A percentile compares a stretch with the other conserved stretches of the same genome.
These are phyloP conservation scores for Toxotes jaculatrix DNA, from an alignment of 2,113 vertebrate species.

Conservation along the genomic window DNA sequence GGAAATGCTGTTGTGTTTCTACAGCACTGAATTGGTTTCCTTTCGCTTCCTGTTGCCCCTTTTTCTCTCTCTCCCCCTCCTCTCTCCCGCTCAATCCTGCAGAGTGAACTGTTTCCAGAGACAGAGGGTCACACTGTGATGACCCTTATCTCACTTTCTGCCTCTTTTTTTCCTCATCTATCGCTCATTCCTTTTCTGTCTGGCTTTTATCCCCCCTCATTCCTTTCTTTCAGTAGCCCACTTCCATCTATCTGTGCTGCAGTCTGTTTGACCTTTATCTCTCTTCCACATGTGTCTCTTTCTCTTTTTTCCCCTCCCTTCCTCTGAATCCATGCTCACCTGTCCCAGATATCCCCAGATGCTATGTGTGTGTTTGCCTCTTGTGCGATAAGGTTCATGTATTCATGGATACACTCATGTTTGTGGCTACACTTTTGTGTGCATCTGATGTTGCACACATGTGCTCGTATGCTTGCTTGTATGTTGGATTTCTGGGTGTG, in stretches of 20 bases:
- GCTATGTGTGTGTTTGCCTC: constrained; percentile 9
- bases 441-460: neutral
- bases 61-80: neutral
- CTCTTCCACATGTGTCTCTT: constrained; percentile 33
- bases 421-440: neutral
- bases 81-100: constrained; percentile 1
- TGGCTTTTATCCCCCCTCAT: constrained; percentile 10
- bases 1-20: constrained; percentile 29
- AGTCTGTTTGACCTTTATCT: constrained; percentile 55
- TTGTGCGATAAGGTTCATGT: neutral
- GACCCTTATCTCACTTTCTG: constrained; percentile 56
- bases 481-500: constrained; percentile 17
- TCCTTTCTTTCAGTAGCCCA: constrained; percentile 16
- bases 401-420: constrained; percentile 10
- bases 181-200: constrained; percentile 42
- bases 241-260: constrained; percentile 44
- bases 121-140: constrained; percentile 45
- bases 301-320: neutral
- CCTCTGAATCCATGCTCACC: constrained; percentile 51
- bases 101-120: constrained; percentile 58
- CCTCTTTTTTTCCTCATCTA: constrained; percentile 18
- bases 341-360: constrained; percentile 61
- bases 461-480: neutral
- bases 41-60: constrained; percentile 5
- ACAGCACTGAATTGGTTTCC: constrained; percentile 10